Base-by-base conservation (phyloP, 2,113 vertebrate species). In the Bufo gargarizans region DNA sequence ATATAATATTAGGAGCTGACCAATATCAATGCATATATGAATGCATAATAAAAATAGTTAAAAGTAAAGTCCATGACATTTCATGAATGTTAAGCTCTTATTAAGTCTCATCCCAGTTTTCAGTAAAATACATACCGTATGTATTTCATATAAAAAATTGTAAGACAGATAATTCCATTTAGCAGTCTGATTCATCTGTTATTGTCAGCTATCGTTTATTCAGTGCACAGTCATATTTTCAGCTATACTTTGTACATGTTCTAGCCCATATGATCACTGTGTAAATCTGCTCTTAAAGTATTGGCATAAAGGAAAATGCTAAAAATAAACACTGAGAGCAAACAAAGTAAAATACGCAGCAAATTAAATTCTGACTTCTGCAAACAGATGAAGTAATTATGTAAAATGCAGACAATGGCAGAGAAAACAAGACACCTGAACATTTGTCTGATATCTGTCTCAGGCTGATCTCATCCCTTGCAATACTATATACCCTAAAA, bases 251-350 rank as follows among this genome's bases (percentile, higher is more conserved):
- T 65, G 19, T 50, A 59, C 45, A 67, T 86, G 47, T 33, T 79
- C 59, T 77, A 61, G 79, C 6, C 13, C 58, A 20, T 86, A 17
- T 53, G 59, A 77, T 67, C 59, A 86, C 53, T 86, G 85, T 78
- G 69, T 58, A 82, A 82, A 63, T 56, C 33, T 82, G 58, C 65
- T 12, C 33, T 65, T 55, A 74, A 74, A 74, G 78, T 59, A 82
- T 74, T 33, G 20, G 5, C 69, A 82, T 56, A 88, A 82, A 77
- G 69, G 86, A 11, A 83, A 83, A 88, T 82, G 3, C 76, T 82
- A 82, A 82, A 88, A 88, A 83, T 88, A 82, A 88, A 88, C 78
- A 88, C 47, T 63, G 50, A 53, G 80, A 88, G 79, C 86, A 88
- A 88, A 88, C 86, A 88, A 22, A n/a, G 55, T 50, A 88, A 74